phyloP scores from a whole-genome alignment of 2,113 vertebrate species.

The Poecile atricapillus region DNA sequence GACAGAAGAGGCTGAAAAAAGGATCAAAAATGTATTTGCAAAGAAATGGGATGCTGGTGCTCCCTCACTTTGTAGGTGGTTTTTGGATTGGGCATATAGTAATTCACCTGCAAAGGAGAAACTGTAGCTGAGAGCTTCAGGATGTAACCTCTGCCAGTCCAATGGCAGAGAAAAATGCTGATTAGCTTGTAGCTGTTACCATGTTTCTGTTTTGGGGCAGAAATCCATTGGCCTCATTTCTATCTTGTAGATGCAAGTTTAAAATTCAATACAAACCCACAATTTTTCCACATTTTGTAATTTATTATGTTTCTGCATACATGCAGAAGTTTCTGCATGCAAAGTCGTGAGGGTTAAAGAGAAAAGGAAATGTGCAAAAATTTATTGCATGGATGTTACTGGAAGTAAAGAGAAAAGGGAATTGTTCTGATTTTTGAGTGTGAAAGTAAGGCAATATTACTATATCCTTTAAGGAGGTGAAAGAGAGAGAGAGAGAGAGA shows the following conservation, averaged over 20 bases:
- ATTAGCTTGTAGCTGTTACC: background rate
- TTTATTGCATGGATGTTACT: background rate
- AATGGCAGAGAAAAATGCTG: background rate
- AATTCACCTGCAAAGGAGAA: background rate
- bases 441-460: background rate
- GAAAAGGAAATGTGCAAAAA: background rate
- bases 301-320: background rate
- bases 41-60: background rate
- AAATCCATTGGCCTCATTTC: background rate
- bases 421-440: background rate
- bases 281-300: background rate
- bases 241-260: background rate
- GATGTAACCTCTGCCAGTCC: background rate
- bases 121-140: background rate
- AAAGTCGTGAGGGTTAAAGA: background rate
- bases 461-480: background rate
- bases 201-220: background rate
- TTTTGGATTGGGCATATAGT: background rate
- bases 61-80: background rate
- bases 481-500: background rate
- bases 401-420: background rate
- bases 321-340: no score
- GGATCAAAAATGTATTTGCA: background rate
- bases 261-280: background rate
- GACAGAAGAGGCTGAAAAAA: background rate